Evolutionary conservation across 1,140 invertebrate genomes (phyloP).

Genomic region (Dreissena rostriformis): DNA sequence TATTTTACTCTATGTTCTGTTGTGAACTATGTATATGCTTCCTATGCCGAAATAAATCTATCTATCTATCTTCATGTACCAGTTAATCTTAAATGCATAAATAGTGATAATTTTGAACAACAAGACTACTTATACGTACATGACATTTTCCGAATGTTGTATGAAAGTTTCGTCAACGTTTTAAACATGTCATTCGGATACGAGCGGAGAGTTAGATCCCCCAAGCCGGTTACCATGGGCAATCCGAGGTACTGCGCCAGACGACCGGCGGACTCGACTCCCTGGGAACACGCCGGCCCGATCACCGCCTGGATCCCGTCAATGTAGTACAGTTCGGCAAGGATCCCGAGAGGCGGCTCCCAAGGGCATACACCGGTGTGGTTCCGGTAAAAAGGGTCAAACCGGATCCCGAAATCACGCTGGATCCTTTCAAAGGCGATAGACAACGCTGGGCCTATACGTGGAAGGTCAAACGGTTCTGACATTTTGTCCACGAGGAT

Average conservation of each 20-base stretch:
- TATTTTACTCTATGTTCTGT: no score
- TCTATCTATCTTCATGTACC: no score
- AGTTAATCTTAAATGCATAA: no score
- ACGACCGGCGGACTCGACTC: slow-evolving; percentile 4
- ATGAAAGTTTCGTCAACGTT: slow-evolving; percentile 36
- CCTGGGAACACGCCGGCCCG: slow-evolving; percentile 37
- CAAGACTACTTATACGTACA: slow-evolving; percentile 2
- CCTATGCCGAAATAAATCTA: no score
- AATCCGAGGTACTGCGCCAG: slow-evolving; percentile 20
- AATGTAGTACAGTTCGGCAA: background rate
- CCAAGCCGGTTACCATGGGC: slow-evolving; percentile 44
- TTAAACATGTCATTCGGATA: slow-evolving; percentile 39
- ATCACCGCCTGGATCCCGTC: slow-evolving; percentile 14
- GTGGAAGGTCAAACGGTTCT: background rate
- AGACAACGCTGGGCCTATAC: no score
- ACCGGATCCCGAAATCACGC: background rate
- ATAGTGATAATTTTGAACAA: no score
- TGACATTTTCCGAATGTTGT: slow-evolving; percentile 45
- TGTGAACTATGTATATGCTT: no score
- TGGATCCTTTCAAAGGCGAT: no score
- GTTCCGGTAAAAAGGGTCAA: background rate
- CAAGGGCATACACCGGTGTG: no score
- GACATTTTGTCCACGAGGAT: background rate
- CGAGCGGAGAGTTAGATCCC: slow-evolving; percentile 26
- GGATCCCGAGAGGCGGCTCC: slow-evolving; percentile 6